Percentiles rank a stretch among this genome's conserved stretches.
Conservation (phyloP, 2,888 invertebrate species). For the Pollenia angustigena region DNA sequence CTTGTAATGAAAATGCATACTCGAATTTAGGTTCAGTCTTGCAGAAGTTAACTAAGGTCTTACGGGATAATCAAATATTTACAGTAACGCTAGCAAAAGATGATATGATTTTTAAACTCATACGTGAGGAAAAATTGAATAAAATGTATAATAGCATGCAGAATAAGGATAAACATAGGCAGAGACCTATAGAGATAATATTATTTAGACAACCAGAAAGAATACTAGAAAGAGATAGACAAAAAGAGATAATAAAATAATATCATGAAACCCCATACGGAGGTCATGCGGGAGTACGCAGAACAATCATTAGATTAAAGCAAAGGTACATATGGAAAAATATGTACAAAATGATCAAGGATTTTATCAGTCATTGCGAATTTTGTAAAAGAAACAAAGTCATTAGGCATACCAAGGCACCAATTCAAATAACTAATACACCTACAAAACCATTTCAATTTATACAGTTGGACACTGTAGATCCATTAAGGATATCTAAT, state of each 20-base stretch:
- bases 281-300: conserved; percentile 6
- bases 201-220: no score
- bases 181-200: no score
- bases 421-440: conserved; percentile 1
- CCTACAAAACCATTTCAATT: background rate
- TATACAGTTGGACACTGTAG: no score
- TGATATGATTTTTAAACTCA: background rate
- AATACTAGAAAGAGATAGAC: no score
- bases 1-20: background rate
- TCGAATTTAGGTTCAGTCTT: conserved; percentile 11
- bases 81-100: conserved; percentile 15
- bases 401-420: conserved; percentile 4
- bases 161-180: background rate
- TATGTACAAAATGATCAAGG: conserved; percentile 1
- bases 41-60: conserved; percentile 9
- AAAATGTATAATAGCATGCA: conserved; percentile 12
- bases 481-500: no score
- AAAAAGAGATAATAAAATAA: no score
- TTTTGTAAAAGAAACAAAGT: background rate
- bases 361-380: background rate
- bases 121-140: conserved; percentile 10
- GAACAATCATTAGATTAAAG: conserved; percentile 1
- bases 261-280: background rate
- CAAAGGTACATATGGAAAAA: conserved; percentile 3
- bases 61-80: background rate